Conservation (phyloP, 1,140 invertebrate genomes). For the Archivesica marissinica region DNA sequence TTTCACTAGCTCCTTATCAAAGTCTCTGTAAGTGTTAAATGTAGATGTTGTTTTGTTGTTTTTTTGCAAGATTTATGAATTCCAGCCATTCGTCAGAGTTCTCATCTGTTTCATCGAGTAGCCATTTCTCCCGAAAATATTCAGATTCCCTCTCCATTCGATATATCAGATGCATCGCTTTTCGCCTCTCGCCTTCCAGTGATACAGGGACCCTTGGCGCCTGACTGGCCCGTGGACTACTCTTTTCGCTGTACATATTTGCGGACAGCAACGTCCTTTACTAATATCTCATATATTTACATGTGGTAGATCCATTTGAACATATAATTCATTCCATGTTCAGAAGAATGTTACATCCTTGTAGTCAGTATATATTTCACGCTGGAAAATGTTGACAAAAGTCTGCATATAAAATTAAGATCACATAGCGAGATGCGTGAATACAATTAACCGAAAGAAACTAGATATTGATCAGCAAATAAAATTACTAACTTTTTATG, state of each 20-base stretch:
- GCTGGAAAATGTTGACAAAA: too few species aligned
- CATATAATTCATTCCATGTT: too few species aligned
- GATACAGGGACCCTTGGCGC: conserved; percentile 49
- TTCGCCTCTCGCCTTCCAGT: conserved; percentile 53
- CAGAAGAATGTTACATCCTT: too few species aligned
- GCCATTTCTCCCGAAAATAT: conserved; percentile 46
- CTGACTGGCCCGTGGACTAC: conserved; percentile 45
- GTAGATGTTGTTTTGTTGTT: neutral
- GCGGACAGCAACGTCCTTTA: too few species aligned
- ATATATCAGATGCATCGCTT: conserved; percentile 53
- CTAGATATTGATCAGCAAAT: too few species aligned
- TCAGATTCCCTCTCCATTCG: conserved; percentile 39
- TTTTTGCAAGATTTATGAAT: conserved; percentile 44
- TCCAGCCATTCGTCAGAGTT: conserved; percentile 55
- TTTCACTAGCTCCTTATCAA: conserved; percentile 29
- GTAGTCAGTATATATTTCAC: too few species aligned
- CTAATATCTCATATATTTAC: too few species aligned
- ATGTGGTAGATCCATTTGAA: too few species aligned
- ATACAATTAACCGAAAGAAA: too few species aligned
- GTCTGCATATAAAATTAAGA: too few species aligned
- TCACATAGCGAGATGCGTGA: too few species aligned
- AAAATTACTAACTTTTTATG: too few species aligned
- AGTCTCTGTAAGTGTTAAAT: conserved; percentile 27
- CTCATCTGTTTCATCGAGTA: conserved; percentile 49
- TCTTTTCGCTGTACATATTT: conserved; percentile 47